phyloP scores from a whole-genome alignment of 1,140 invertebrate genomes.

The Drosophila novamexicana region DNA sequence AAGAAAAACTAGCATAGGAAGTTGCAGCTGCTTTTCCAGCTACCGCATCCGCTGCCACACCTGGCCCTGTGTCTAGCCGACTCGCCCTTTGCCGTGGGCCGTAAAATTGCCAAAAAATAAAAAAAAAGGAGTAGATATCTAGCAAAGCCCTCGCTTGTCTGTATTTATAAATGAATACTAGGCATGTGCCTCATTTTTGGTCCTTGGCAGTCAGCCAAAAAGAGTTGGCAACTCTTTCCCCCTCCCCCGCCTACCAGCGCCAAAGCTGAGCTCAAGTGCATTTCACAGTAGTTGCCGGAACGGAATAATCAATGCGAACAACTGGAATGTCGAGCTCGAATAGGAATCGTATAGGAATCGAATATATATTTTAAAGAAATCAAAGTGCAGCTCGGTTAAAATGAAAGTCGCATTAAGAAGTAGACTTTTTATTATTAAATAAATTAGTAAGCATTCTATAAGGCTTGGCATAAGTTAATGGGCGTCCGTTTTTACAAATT shows the following conservation, averaged over 20 bases:
- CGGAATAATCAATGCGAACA: slow-evolving; percentile 61
- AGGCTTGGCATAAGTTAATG: too few species aligned
- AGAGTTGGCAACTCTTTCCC: slow-evolving; percentile 5
- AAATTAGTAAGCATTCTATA: too few species aligned
- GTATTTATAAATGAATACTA: slow-evolving; percentile 64
- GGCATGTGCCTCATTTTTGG: slow-evolving; percentile 26
- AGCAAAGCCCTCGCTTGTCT: slow-evolving; percentile 24
- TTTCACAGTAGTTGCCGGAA: slow-evolving; percentile 39
- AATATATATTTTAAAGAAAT: background rate
- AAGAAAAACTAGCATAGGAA: slow-evolving; percentile 46
- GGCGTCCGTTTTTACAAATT: too few species aligned
- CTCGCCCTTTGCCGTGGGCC: slow-evolving; percentile 29
- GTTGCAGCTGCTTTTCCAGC: slow-evolving; percentile 11
- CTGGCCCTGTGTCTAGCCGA: slow-evolving; percentile 12
- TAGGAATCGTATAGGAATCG: background rate
- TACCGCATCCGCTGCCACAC: slow-evolving; percentile 11
- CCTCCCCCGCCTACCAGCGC: too few species aligned
- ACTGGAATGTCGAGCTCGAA: slow-evolving; percentile 30
- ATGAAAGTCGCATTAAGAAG: too few species aligned
- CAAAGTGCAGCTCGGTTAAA: background rate
- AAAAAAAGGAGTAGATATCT: background rate
- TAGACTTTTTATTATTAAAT: too few species aligned
- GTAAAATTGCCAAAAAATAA: slow-evolving; percentile 37
- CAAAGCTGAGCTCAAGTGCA: slow-evolving; percentile 39
- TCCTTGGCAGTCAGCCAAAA: slow-evolving; percentile 49